A percentile compares a stretch with the other conserved stretches of the same genome.
Conservation (phyloP, 2,113 vertebrate genomes). For the Entomyzon cyanotis region DNA sequence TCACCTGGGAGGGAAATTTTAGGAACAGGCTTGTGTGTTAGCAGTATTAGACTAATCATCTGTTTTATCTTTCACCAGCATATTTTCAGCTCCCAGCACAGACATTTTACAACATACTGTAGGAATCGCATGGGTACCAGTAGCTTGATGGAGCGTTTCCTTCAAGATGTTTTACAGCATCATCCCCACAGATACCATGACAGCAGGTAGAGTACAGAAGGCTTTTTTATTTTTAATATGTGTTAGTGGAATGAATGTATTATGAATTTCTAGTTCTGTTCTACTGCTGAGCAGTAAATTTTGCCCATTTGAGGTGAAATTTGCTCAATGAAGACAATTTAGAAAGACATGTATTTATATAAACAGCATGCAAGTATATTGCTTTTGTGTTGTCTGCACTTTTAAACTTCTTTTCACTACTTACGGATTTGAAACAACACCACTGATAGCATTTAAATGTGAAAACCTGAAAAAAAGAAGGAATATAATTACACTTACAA, state of each 20-base stretch:
- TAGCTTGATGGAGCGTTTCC: conserved; percentile 89
- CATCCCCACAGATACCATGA: conserved; percentile 85
- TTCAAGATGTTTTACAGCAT: conserved; percentile 88
- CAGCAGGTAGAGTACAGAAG: conserved; percentile 74
- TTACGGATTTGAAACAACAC: background rate
- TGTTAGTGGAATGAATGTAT: background rate
- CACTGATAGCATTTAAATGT: background rate
- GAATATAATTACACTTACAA: background rate
- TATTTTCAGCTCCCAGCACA: conserved; percentile 84
- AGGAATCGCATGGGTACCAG: conserved; percentile 63
- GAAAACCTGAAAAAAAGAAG: background rate
- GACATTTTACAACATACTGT: conserved; percentile 75
- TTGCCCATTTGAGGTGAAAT: background rate
- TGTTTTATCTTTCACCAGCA: conserved; percentile 78
- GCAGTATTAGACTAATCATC: background rate
- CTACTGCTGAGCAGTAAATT: background rate
- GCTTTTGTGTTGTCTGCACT: background rate
- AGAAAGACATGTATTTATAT: background rate
- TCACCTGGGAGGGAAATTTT: background rate
- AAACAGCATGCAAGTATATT: background rate
- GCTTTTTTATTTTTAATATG: background rate
- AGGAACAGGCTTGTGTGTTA: background rate
- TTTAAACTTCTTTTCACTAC: background rate
- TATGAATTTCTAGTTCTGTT: background rate
- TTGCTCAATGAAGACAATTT: background rate